A percentile compares a stretch with the other conserved stretches of the same genome.
phyloP scores from a whole-genome alignment of 2,888 invertebrate genomes.

The Chloromyia formosa region DNA sequence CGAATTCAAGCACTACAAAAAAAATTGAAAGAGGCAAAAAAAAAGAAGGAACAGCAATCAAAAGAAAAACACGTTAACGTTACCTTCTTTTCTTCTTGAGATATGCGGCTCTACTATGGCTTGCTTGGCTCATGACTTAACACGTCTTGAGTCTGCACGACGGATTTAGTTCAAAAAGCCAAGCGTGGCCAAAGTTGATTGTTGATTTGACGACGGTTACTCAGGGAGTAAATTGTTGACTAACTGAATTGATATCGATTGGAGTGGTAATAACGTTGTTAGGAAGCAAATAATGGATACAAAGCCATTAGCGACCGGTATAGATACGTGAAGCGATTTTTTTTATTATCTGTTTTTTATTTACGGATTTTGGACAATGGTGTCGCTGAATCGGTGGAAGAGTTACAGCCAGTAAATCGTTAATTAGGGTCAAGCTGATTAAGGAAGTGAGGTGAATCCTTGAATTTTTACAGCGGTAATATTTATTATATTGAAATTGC shows the following conservation, averaged over 20 bases:
- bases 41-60: neutral
- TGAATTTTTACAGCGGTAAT: too few species aligned
- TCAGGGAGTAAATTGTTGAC: constrained; percentile 26
- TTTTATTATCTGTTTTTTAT: too few species aligned
- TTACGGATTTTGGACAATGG: too few species aligned
- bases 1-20: constrained; percentile 31
- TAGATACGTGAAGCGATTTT: too few species aligned
- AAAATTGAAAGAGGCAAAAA: neutral
- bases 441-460: too few species aligned
- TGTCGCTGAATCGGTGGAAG: too few species aligned
- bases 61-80: constrained; percentile 29
- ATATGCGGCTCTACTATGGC: neutral
- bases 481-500: too few species aligned
- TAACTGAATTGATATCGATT: constrained; percentile 38
- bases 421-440: too few species aligned
- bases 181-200: constrained; percentile 13
- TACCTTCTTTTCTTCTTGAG: constrained; percentile 22
- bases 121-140: constrained; percentile 4
- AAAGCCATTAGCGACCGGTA: neutral
- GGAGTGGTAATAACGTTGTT: constrained; percentile 17
- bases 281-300: constrained; percentile 20
- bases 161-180: constrained; percentile 30
- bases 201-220: constrained; percentile 24
- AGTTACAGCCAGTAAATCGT: too few species aligned
- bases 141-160: neutral